phyloP scores from a whole-genome alignment of 2,113 vertebrate species.

The Eurypyga helias region DNA sequence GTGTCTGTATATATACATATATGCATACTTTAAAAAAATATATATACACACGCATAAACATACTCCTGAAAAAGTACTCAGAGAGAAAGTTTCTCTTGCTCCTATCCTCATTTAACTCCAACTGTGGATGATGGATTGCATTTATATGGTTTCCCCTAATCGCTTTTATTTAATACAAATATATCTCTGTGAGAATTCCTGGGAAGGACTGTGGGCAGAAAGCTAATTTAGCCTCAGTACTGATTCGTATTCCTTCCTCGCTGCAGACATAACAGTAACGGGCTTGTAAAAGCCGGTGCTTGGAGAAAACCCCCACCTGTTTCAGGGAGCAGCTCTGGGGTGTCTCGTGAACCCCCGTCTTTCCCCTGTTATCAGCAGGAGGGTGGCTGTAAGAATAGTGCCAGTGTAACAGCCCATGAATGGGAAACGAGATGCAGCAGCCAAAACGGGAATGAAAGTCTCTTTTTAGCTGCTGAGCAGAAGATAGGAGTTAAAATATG shows the following conservation, averaged over 20 bases:
- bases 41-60: not conserved
- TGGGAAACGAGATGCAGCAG: constrained; percentile 1
- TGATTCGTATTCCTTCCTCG: not conserved
- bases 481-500: constrained; percentile 70
- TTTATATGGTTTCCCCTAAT: not conserved
- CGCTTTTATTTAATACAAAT: constrained; percentile 11
- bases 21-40: not conserved
- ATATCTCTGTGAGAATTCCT: constrained; percentile 23
- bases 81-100: not conserved
- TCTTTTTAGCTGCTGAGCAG: constrained; percentile 70
- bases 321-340: constrained; percentile 1
- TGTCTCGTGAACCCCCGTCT: not conserved
- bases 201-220: constrained; percentile 22
- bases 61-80: not conserved
- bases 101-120: not conserved
- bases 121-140: constrained; percentile 18
- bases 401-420: constrained; percentile 51
- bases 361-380: not conserved
- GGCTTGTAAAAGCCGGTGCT: not conserved
- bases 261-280: not conserved
- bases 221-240: not conserved
- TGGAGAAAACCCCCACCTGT: not conserved
- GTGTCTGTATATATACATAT: accelerated
- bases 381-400: constrained; percentile 46
- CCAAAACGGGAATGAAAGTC: constrained; percentile 69